Evolutionary conservation across 2,888 invertebrate species (phyloP).

Genomic region (Drosophila incognita): DNA sequence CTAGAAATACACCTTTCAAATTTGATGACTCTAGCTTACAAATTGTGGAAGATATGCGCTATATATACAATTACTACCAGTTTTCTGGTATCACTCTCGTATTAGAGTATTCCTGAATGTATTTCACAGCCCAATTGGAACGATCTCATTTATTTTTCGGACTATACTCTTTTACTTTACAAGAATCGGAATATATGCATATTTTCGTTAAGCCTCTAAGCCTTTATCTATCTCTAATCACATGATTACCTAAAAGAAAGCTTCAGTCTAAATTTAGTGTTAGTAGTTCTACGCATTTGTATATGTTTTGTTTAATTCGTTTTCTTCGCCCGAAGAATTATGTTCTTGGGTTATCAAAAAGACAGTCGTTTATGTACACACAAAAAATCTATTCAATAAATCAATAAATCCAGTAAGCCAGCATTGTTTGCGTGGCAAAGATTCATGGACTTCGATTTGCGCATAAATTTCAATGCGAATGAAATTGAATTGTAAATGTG

Average conservation of each 20-base stretch:
- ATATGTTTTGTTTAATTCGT: neutral
- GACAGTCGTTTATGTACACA: neutral
- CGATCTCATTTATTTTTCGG: neutral
- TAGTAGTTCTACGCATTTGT: neutral
- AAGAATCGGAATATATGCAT: neutral
- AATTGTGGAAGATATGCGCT: too few species aligned
- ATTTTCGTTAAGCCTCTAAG: neutral
- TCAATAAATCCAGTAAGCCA: constrained; percentile 5
- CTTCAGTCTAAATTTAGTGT: neutral
- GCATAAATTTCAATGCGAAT: constrained; percentile 44
- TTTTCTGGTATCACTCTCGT: neutral
- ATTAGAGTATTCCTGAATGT: neutral
- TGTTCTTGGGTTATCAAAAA: neutral
- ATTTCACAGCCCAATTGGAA: neutral
- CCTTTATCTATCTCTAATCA: neutral
- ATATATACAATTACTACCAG: neutral
- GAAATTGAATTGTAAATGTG: constrained; percentile 54
- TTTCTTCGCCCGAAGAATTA: neutral
- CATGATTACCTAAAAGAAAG: neutral
- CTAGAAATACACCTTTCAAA: too few species aligned
- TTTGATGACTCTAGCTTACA: too few species aligned
- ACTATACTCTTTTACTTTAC: neutral
- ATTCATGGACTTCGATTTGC: constrained; percentile 38
- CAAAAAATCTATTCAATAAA: constrained; percentile 9
- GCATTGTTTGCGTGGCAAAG: constrained; percentile 17